A percentile compares a stretch with the other conserved stretches of the same genome.
phyloP scores from a whole-genome alignment of 2,888 invertebrate species.

The Fragum whitleyi region DNA sequence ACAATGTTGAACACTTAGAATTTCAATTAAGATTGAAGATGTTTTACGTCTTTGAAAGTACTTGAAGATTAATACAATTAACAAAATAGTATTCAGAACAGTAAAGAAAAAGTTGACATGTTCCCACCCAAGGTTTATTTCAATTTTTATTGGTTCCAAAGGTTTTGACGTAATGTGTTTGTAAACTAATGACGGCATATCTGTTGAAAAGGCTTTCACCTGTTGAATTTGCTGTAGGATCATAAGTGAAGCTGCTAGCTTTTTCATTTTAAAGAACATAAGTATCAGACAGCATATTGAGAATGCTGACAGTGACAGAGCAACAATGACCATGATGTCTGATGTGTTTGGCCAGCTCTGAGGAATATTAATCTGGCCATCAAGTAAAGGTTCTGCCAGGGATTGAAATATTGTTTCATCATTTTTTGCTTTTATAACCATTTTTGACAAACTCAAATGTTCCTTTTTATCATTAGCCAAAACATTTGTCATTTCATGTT shows the following conservation, averaged over 20 bases:
- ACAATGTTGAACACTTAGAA: background rate
- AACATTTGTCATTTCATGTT: conserved; percentile 28
- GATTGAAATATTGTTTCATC: conserved; percentile 28
- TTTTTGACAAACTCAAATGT: conserved; percentile 38
- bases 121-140: conserved; percentile 3
- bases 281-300: background rate
- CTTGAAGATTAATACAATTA: background rate
- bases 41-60: background rate
- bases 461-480: conserved; percentile 29
- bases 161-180: background rate
- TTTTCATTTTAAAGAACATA: conserved; percentile 17
- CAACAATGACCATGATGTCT: conserved; percentile 14
- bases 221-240: conserved; percentile 19
- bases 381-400: conserved; percentile 35
- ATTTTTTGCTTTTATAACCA: conserved; percentile 29
- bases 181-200: conserved; percentile 31
- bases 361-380: conserved; percentile 28
- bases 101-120: conserved; percentile 10
- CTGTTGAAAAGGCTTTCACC: conserved; percentile 11
- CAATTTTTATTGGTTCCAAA: background rate
- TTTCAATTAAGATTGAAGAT: background rate
- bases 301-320: background rate
- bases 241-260: conserved; percentile 4
- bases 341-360: conserved; percentile 29
- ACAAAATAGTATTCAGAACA: background rate